Conservation (phyloP, 1,140 invertebrate species). For the Pseudachorutes palmiensis region DNA sequence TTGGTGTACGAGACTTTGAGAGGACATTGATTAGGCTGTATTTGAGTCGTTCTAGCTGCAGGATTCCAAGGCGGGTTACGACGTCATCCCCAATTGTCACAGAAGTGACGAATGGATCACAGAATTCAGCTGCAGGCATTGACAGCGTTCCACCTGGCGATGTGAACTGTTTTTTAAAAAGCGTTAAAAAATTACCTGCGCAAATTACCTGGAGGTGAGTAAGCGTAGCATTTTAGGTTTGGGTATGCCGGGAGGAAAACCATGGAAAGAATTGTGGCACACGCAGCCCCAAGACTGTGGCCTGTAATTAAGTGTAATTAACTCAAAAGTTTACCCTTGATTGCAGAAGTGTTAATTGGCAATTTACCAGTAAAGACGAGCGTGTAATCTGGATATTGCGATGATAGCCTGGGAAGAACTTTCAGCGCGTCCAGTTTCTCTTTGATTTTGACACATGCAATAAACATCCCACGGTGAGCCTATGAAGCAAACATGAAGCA, state of each 20-base stretch:
- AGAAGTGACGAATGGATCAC: conserved; percentile 71
- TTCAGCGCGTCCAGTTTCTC: conserved; percentile 59
- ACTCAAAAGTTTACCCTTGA: background rate
- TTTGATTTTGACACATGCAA: conserved; percentile 67
- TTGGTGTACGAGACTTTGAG: conserved; percentile 25
- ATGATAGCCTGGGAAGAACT: conserved; percentile 61
- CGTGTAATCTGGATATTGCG: conserved; percentile 61
- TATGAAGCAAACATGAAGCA: conserved; percentile 38
- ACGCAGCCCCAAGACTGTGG: conserved; percentile 74
- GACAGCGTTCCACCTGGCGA: conserved; percentile 59
- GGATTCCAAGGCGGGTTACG: conserved; percentile 71
- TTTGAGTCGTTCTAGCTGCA: conserved; percentile 51
- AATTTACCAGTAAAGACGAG: conserved; percentile 61
- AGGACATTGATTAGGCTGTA: conserved; percentile 12
- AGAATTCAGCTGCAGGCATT: conserved; percentile 59
- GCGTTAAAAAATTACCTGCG: background rate
- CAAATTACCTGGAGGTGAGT: conserved; percentile 56
- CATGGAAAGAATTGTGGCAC: conserved; percentile 64
- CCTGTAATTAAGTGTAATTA: conserved; percentile 45
- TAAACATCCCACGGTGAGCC: conserved; percentile 80
- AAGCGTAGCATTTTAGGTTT: conserved; percentile 61
- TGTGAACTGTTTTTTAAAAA: conserved; percentile 10
- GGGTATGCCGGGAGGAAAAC: conserved; percentile 68
- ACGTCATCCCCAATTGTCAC: conserved; percentile 82
- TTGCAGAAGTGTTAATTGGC: background rate